Evolutionary conservation across 1,140 invertebrate species (phyloP), one percentile per base, ranked within the genome.

Genomic region (Portunus trituberculatus): DNA sequence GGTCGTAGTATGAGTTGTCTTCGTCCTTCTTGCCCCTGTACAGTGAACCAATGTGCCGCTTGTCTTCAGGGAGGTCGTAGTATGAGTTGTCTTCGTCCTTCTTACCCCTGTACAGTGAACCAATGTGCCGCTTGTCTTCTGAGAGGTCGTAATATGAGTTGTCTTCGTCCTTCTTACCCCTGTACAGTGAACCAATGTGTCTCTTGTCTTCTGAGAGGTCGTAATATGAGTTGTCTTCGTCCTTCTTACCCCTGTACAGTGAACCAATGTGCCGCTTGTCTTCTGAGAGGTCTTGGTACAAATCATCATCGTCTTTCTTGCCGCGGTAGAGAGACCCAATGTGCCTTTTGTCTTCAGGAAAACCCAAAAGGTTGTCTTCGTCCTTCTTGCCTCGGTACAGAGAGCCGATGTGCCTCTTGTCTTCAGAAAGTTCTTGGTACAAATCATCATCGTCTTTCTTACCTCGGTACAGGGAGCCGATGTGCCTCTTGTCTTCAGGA

Each of bases 341-440:
- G 25, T 91, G 89, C 31, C 89, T n/a, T n/a, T 91, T 91, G 89
- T 93, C 91, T 20, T 82, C 91, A 93, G 91, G 39, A 25, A 83
- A 67, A 4, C 16, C 89, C 16, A 48, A 16, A 16, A 32, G 29
- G 29, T 20, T n/a, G 32, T 76, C 59, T 28, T 76, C 46, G 2
- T 12, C 2, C 20, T 93, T 25, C 25, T 39, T 93, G 20, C 67
- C 29, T 8, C 67, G 32, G 25, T 83, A 28, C 67, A 93, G 76
- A 7, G 91, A 93, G 46, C 20, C 76, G 32, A 93, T 28, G 84
- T 93, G 76, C 2, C 92, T 12, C 46, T 93, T 93, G 46, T 86
- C 39, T 29, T 76, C 88, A 83, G 59, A 32, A 14, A 46, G 52
- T 20, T 45, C 32, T 14, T 91, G 29, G 25, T 31, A 39, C 14